phyloP scores from a whole-genome alignment of 2,888 invertebrate species.

The Teleogryllus oceanicus region DNA sequence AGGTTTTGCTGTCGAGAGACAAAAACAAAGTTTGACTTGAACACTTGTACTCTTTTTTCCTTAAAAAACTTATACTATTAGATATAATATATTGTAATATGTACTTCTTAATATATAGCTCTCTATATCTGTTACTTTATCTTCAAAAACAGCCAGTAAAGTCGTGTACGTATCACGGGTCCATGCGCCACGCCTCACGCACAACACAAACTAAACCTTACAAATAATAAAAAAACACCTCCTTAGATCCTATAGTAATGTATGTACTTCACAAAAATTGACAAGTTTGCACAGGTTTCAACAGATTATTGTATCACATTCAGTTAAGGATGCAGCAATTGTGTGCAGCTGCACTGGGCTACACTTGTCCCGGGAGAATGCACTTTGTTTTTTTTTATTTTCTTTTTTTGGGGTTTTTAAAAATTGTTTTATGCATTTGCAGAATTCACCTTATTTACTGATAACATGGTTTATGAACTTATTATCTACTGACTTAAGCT shows the following conservation, averaged over 20 bases:
- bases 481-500: slow-evolving; percentile 41
- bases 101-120: slow-evolving; percentile 38
- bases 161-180: slow-evolving; percentile 38
- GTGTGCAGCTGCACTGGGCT: slow-evolving; percentile 20
- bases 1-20: slow-evolving; percentile 32
- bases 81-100: slow-evolving; percentile 32
- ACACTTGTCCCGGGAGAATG: slow-evolving; percentile 36
- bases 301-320: slow-evolving; percentile 38
- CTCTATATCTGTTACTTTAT: slow-evolving; percentile 38
- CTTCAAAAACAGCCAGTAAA: slow-evolving; percentile 38
- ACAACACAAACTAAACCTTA: slow-evolving; percentile 18
- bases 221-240: neutral
- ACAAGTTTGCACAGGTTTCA: slow-evolving; percentile 38
- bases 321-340: slow-evolving; percentile 38
- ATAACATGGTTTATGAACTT: slow-evolving; percentile 38
- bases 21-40: slow-evolving; percentile 36
- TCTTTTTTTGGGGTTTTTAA: slow-evolving; percentile 32
- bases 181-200: slow-evolving; percentile 11
- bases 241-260: slow-evolving; percentile 24
- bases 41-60: slow-evolving; percentile 38
- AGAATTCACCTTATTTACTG: slow-evolving; percentile 36
- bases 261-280: slow-evolving; percentile 37
- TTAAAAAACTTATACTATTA: slow-evolving; percentile 28
- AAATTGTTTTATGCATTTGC: slow-evolving; percentile 25
- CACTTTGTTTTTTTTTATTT: slow-evolving; percentile 35